Evolutionary conservation across 2,113 vertebrate species (phyloP).

Genomic region (Hypocryptadius cinnamomeus): DNA sequence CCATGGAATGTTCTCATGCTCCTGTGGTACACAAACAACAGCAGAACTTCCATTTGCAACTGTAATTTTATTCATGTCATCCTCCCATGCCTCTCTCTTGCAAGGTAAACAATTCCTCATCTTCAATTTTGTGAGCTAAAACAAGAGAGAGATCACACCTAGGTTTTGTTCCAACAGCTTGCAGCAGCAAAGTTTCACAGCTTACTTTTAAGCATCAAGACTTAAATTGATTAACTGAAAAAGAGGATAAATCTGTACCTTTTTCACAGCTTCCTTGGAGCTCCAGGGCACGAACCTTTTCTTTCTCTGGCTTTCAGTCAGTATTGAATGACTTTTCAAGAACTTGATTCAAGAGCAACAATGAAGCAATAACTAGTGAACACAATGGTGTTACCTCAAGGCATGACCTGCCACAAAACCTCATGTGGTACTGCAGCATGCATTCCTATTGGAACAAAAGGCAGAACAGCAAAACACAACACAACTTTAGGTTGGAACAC

Average conservation of each 20-base stretch:
- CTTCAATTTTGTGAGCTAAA: neutral
- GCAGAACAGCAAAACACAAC: neutral
- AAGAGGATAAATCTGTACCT: neutral
- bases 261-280: neutral
- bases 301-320: neutral
- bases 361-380: neutral
- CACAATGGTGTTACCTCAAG: neutral
- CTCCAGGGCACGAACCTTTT: neutral
- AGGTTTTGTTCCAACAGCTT: conserved; percentile 7
- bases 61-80: neutral
- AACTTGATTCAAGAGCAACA: neutral
- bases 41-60: neutral
- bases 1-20: neutral
- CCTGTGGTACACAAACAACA: neutral
- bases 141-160: neutral
- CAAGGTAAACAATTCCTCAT: neutral
- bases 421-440: neutral
- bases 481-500: neutral
- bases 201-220: neutral
- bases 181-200: neutral
- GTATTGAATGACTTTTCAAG: neutral
- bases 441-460: neutral
- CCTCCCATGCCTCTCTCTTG: neutral
- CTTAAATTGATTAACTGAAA: neutral
- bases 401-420: neutral